Conservation (phyloP, 2,888 invertebrate species). For the Chrysotoxum bicinctum region DNA sequence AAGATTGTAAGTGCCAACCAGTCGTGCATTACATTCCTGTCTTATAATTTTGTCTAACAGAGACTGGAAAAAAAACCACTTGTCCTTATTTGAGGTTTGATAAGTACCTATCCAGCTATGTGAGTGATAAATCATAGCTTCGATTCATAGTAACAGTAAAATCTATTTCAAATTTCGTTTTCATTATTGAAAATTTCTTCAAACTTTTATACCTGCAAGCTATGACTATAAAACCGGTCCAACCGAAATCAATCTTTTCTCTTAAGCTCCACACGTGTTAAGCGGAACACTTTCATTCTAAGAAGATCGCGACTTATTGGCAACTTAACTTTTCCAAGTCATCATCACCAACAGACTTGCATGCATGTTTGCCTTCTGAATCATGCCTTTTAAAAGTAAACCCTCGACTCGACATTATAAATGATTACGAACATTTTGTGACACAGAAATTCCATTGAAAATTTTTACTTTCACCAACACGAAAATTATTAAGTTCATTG, state of each 20-base stretch:
- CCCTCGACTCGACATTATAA: not conserved
- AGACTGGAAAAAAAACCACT: no score
- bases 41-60: no score
- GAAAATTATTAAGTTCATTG: not conserved
- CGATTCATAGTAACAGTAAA: not conserved
- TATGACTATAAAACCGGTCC: not conserved
- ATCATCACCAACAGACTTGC: not conserved
- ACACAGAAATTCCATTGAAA: constrained; percentile 22
- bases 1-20: no score
- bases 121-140: not conserved
- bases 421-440: constrained; percentile 9
- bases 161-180: not conserved
- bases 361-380: not conserved
- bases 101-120: no score
- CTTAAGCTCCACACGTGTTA: not conserved
- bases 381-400: not conserved
- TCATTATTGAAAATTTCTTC: not conserved
- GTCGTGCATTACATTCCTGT: no score
- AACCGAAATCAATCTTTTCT: not conserved
- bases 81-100: no score
- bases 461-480: constrained; percentile 19
- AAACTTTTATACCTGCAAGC: not conserved
- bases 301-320: not conserved
- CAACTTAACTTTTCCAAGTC: not conserved
- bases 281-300: constrained; percentile 6